A percentile compares a stretch with the other conserved stretches of the same genome.
Evolutionary conservation across 2,888 invertebrate species (phyloP).

Genomic region (Hipparchia semele): DNA sequence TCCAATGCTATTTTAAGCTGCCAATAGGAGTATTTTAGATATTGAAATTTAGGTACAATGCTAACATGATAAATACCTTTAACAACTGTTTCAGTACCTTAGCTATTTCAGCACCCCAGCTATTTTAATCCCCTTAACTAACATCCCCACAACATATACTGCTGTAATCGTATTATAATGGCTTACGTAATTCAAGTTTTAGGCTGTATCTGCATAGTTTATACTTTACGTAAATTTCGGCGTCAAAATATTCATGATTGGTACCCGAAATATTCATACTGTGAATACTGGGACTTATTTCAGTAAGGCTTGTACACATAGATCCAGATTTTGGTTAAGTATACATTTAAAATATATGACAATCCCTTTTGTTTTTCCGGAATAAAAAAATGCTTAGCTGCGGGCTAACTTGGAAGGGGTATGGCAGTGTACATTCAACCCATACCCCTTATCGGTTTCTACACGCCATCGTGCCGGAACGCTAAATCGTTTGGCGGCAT

Average conservation of each 20-base stretch:
- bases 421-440: too few species aligned
- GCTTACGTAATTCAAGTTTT: not conserved
- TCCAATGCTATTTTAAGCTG: not conserved
- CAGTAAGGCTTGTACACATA: not conserved
- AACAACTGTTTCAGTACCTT: not conserved
- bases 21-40: not conserved
- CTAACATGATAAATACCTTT: not conserved
- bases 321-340: too few species aligned
- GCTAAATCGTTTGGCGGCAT: too few species aligned
- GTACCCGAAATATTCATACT: slow-evolving; percentile 3
- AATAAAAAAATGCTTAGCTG: too few species aligned
- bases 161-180: not conserved
- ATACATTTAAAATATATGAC: too few species aligned
- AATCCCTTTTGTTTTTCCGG: too few species aligned
- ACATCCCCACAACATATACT: not conserved
- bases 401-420: too few species aligned
- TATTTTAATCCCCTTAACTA: not conserved
- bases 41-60: too few species aligned
- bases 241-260: slow-evolving; percentile 2
- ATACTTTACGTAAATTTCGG: slow-evolving; percentile 6
- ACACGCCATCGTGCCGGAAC: too few species aligned
- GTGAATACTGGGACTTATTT: not conserved
- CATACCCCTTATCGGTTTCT: too few species aligned
- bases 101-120: not conserved
- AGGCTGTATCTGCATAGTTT: slow-evolving; percentile 2